phyloP scores from a whole-genome alignment of 2,797 vertebrate genomes.

The Gymnopithys bicolor region DNA sequence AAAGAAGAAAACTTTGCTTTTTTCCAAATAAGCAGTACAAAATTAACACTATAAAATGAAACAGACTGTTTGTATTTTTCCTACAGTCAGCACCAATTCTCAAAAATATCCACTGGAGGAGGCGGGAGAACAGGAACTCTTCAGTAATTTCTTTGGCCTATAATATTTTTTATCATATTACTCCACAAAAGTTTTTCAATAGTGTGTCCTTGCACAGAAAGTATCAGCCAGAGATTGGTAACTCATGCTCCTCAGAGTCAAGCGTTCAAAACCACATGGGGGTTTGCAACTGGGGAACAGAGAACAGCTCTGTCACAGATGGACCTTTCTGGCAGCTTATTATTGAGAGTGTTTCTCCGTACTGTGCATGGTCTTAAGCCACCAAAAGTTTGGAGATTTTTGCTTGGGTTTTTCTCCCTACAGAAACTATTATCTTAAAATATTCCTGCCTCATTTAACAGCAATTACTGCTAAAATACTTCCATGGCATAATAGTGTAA shows the following conservation, averaged over 20 bases:
- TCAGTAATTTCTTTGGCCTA: neutral
- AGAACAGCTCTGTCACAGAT: neutral
- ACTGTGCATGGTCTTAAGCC: neutral
- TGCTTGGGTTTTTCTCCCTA: neutral
- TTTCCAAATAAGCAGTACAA: neutral
- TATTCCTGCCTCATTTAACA: conserved; percentile 14
- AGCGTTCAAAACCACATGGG: too few species aligned
- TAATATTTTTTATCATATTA: neutral
- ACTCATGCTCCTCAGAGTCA: neutral
- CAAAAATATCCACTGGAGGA: neutral
- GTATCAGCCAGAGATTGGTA: neutral
- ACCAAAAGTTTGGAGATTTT: neutral
- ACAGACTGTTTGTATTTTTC: neutral
- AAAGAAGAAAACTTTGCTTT: neutral
- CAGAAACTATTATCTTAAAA: neutral
- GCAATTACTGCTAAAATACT: neutral
- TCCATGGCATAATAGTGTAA: neutral
- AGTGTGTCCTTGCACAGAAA: neutral
- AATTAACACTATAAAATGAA: neutral
- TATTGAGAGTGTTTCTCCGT: neutral
- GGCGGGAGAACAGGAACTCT: neutral
- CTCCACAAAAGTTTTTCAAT: fast-evolving
- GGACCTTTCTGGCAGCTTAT: neutral
- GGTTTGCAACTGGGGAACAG: neutral
- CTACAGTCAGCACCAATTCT: neutral